Evolutionary conservation across 1,140 invertebrate genomes (phyloP), one percentile per base, ranked within the genome.

Genomic region (Neodiprion lecontei): DNA sequence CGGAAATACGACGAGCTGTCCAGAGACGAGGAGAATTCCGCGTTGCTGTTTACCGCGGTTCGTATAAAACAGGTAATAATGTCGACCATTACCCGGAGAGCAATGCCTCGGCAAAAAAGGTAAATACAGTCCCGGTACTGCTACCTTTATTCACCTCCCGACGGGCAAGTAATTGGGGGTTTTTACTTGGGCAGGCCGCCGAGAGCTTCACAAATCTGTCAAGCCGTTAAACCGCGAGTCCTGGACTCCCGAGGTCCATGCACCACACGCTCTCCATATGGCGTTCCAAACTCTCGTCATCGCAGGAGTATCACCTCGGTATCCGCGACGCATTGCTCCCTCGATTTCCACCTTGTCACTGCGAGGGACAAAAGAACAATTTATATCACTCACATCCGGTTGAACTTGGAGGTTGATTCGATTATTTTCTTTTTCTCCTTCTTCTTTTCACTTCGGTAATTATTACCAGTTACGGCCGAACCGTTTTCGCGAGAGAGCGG

Each of bases 61-160:
- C 67, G 79, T 72, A 73, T 73, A 78, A 80, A 80, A 78, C 72
- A 78, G 72, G 76, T 73, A 81, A 79, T 78, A 79, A 80, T 68
- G 69, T 40, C 74, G 72, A 66, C 61, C 77, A 79, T 79, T 70
- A 73, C n/a, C 72, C 68, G 14, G 48, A 50, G 70, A 74, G 21
- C 75, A 72, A 71, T 50, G 72, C 17, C 69, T 40, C 66, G 28
- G 72, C 72, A 79, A 81, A 81, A 81, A 81, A n/a, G 49, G 11
- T 72, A 72, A 72, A 72, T 72, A 72, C 71, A 49, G 28, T 5
- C 1, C 28, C 28, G 28, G 28, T 40, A 40, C 28, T 40, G 2
- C 17, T 61, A 72, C 48, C 50, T 61, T 53, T 5, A 17, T 72
- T 10, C 48, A 49, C 50, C 49, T 72, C 70, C n/a, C 23, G 66